phyloP scores from a whole-genome alignment of 2,888 invertebrate species.

The Phasia obesa region DNA sequence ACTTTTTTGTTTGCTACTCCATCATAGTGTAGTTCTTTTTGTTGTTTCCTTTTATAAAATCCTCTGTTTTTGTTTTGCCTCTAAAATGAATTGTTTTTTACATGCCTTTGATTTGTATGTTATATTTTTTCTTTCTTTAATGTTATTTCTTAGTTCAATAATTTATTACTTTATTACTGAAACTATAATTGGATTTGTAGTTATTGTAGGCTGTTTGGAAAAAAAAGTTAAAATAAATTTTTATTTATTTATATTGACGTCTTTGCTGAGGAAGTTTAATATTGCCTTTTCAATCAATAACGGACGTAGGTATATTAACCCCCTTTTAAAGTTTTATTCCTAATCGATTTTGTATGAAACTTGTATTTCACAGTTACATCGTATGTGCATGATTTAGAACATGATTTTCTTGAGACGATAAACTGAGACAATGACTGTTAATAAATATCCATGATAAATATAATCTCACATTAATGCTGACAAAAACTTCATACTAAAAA shows the following conservation, averaged over 20 bases:
- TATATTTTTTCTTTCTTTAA: background rate
- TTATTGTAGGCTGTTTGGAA: background rate
- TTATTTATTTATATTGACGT: background rate
- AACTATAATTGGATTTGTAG: conserved; percentile 65
- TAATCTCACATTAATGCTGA: too few species aligned
- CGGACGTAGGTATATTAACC: too few species aligned
- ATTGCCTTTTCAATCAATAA: background rate
- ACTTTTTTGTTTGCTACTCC: background rate
- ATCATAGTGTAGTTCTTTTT: conserved; percentile 11
- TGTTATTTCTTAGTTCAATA: conserved; percentile 31
- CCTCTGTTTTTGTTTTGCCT: conserved; percentile 39
- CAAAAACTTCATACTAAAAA: too few species aligned
- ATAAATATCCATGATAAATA: too few species aligned
- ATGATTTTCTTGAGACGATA: too few species aligned
- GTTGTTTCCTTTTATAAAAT: conserved; percentile 63
- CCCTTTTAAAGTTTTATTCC: too few species aligned
- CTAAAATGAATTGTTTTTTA: conserved; percentile 30
- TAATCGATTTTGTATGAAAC: too few species aligned
- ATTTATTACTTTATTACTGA: conserved; percentile 64
- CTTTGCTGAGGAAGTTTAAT: background rate
- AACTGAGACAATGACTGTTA: too few species aligned
- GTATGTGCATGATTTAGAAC: too few species aligned
- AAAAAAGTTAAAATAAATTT: background rate
- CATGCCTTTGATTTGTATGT: background rate
- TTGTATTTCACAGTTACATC: too few species aligned